These are phyloP conservation scores for Hystrix cristata DNA, from an alignment of 2,113 vertebrate genomes.

Conservation along the genomic window DNA sequence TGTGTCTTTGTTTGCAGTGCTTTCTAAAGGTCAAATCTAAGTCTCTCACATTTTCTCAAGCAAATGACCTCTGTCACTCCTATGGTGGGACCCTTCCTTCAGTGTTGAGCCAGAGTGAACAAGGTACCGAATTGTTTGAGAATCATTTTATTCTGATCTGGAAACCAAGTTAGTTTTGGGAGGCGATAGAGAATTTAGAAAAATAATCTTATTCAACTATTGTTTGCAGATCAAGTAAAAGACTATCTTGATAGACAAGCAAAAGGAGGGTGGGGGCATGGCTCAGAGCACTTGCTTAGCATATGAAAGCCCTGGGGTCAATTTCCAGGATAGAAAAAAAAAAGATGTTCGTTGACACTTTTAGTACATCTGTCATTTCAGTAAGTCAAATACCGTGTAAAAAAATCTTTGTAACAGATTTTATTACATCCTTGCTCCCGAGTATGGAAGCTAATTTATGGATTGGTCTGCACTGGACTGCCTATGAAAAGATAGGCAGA, in stretches of 20 bases:
- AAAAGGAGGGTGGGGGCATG: not conserved
- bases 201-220: conserved; percentile 33
- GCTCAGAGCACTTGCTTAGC: not conserved
- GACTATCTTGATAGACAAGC: conserved; percentile 26
- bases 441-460: conserved; percentile 87
- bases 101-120: conserved; percentile 93
- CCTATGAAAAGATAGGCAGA: conserved; percentile 79
- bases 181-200: not conserved
- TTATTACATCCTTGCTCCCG: conserved; percentile 93
- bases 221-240: conserved; percentile 37
- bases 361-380: conserved; percentile 61
- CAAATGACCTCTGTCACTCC: conserved; percentile 89
- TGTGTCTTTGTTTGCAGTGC: conserved; percentile 91
- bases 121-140: conserved; percentile 89
- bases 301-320: not conserved
- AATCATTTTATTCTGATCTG: conserved; percentile 44
- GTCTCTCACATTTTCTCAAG: conserved; percentile 87
- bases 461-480: conserved; percentile 93
- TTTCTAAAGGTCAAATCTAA: conserved; percentile 87
- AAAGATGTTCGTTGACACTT: conserved; percentile 27
- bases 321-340: not conserved
- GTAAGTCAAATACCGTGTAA: conserved; percentile 23
- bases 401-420: conserved; percentile 90
- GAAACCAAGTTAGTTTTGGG: not conserved
- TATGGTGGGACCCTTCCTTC: conserved; percentile 92